Evolutionary conservation across 2,797 vertebrate species (phyloP).

Genomic region (Cossypha polioptera): DNA sequence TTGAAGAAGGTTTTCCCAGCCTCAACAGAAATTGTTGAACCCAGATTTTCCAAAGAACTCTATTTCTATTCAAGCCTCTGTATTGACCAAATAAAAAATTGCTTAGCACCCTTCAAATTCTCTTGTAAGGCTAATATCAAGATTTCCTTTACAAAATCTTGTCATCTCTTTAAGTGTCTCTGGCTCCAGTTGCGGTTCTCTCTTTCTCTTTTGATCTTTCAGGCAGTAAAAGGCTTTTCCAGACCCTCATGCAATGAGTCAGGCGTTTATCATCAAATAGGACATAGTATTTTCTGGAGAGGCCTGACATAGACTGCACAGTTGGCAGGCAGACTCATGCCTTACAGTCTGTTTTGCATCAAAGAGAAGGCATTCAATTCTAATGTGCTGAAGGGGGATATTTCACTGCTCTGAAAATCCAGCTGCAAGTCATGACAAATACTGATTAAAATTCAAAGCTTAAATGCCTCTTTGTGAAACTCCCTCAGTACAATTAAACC

Average conservation of each 20-base stretch:
- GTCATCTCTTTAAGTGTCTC: not conserved
- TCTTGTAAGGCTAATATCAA: not conserved
- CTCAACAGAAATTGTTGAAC: not conserved
- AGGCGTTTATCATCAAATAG: not conserved
- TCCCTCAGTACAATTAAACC: conserved; percentile 73
- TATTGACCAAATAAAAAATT: not conserved
- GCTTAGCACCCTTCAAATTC: not conserved
- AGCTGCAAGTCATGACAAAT: conserved; percentile 43
- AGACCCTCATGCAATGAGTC: not conserved
- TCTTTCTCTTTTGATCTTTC: conserved; percentile 36
- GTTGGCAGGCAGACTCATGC: not conserved
- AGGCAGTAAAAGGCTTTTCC: conserved; percentile 6
- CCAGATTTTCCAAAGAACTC: not conserved
- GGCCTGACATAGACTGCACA: not conserved
- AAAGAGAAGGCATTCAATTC: not conserved
- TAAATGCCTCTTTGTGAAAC: conserved; percentile 88
- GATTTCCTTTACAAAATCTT: not conserved
- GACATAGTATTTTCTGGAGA: not conserved
- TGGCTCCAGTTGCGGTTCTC: not conserved
- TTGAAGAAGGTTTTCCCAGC: not conserved
- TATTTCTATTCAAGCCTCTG: not conserved
- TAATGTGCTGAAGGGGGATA: conserved; percentile 28
- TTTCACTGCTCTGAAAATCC: conserved; percentile 45
- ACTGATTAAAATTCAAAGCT: conserved; percentile 59
- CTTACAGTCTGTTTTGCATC: conserved; percentile 17